Conservation (phyloP, 1,140 invertebrate species). For the Micrasema longulum region DNA sequence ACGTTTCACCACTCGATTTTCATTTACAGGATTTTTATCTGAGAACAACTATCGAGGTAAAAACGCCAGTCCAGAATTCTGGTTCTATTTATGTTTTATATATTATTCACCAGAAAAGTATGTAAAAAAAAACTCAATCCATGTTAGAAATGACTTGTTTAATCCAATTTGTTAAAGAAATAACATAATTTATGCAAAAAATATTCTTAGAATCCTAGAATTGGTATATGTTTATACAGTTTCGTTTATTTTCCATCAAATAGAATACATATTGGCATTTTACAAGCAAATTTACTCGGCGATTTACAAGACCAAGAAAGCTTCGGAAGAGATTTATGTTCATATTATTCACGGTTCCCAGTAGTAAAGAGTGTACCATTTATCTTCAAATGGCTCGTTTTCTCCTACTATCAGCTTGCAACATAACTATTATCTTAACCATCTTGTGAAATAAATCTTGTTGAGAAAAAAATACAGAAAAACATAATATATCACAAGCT, state of each 20-base stretch:
- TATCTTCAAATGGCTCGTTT: constrained; percentile 35
- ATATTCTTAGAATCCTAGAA: too few relatives aligned
- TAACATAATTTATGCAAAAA: too few relatives aligned
- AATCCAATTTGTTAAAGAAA: too few relatives aligned
- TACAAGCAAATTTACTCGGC: constrained; percentile 25
- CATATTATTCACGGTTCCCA: constrained; percentile 35
- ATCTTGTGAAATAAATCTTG: constrained; percentile 35
- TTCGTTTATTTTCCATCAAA: not conserved
- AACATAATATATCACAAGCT: constrained; percentile 9
- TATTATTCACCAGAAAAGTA: too few relatives aligned
- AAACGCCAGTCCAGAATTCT: too few relatives aligned
- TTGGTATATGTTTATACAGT: too few relatives aligned
- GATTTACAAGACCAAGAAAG: constrained; percentile 28
- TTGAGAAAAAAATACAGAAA: constrained; percentile 18
- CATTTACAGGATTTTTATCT: too few relatives aligned
- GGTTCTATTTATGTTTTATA: too few relatives aligned
- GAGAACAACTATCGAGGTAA: too few relatives aligned
- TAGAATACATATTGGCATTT: constrained; percentile 34
- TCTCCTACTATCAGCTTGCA: constrained; percentile 32
- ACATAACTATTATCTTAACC: constrained; percentile 33
- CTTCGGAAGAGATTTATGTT: constrained; percentile 27
- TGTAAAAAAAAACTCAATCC: too few relatives aligned
- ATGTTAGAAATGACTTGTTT: too few relatives aligned
- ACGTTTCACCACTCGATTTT: too few relatives aligned
- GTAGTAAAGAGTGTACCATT: constrained; percentile 34